phyloP scores from a whole-genome alignment of 2,797 vertebrate species.

The Alcedo quadribrachys region DNA sequence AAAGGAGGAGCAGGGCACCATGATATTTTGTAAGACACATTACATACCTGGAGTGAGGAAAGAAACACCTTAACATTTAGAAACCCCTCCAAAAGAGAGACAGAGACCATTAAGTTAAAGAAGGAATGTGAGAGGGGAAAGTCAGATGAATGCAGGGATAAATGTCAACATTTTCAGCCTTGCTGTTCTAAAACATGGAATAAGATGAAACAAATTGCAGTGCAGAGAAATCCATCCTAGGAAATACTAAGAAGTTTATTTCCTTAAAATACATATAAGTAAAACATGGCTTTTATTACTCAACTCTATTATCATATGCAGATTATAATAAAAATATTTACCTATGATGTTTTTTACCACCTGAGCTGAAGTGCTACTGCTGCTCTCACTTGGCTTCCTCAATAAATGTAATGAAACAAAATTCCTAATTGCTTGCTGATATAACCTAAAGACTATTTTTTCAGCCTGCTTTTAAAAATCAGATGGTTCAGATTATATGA shows the following conservation, averaged over 20 bases:
- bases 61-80: background rate
- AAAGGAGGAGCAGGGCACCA: accelerated
- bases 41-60: background rate
- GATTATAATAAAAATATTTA: background rate
- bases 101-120: background rate
- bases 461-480: background rate
- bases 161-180: background rate
- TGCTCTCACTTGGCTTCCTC: background rate
- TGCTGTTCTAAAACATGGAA: background rate
- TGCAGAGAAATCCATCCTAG: background rate
- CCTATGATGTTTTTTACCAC: background rate
- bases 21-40: background rate
- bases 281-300: background rate
- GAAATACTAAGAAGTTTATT: background rate
- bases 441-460: background rate
- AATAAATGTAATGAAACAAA: background rate
- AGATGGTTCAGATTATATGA: background rate
- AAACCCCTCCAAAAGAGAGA: background rate
- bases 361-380: background rate
- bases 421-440: background rate
- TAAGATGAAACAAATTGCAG: background rate
- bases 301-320: background rate
- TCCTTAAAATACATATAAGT: background rate
- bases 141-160: background rate
- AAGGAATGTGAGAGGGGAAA: background rate